phyloP scores from a whole-genome alignment of 2,888 invertebrate species.

The Drosophila fungiperda region DNA sequence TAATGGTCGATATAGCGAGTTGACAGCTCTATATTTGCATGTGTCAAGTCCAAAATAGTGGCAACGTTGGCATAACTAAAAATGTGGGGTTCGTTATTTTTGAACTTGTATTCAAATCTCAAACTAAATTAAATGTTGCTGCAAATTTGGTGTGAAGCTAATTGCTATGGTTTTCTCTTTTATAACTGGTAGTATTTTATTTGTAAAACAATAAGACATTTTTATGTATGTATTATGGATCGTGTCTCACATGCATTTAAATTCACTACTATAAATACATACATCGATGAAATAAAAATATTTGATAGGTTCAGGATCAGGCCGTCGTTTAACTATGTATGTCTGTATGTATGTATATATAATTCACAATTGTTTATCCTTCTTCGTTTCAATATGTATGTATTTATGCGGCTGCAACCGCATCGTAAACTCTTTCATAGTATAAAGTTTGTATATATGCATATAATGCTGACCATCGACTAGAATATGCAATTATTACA shows the following conservation, averaged over 20 bases:
- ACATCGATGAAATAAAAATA: constrained; percentile 51
- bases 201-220: constrained; percentile 73
- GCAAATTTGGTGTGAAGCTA: background rate
- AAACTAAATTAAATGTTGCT: background rate
- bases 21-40: background rate
- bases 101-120: background rate
- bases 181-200: constrained; percentile 71
- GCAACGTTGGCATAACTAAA: background rate
- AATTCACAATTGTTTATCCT: constrained; percentile 24
- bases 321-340: constrained; percentile 34
- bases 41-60: background rate
- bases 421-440: constrained; percentile 49
- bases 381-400: constrained; percentile 11
- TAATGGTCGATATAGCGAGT: background rate
- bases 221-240: constrained; percentile 51
- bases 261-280: constrained; percentile 59
- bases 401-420: constrained; percentile 26
- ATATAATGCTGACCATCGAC: constrained; percentile 68
- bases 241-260: constrained; percentile 57
- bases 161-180: constrained; percentile 29
- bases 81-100: background rate
- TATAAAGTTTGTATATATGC: constrained; percentile 43
- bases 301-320: constrained; percentile 32
- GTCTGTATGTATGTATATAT: constrained; percentile 18
- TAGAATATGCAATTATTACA: constrained; percentile 66